phyloP scores from a whole-genome alignment of 2,113 vertebrate species.

The Tetraodon nigroviridis region DNA sequence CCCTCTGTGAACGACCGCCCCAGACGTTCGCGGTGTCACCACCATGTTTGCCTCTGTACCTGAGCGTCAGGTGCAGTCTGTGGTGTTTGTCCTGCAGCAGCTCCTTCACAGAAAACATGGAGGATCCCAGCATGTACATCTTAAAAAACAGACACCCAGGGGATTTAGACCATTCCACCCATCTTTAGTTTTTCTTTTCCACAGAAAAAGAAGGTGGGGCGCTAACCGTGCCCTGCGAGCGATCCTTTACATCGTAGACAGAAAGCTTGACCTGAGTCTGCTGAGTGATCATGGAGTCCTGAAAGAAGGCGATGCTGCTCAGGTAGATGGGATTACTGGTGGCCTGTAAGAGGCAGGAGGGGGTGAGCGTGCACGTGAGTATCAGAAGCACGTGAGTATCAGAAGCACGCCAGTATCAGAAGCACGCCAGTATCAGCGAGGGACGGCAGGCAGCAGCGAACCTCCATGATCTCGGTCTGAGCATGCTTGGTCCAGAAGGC shows the following conservation, averaged over 20 bases:
- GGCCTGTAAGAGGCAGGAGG: slow-evolving; percentile 71
- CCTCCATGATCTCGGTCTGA: slow-evolving; percentile 98
- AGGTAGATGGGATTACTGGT: slow-evolving; percentile 97
- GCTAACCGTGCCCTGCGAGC: slow-evolving; percentile 96
- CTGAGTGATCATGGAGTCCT: slow-evolving; percentile 95
- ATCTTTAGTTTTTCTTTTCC: neutral
- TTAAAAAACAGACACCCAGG: slow-evolving; percentile 44
- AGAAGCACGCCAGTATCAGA: too few relatives aligned
- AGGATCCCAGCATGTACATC: slow-evolving; percentile 97
- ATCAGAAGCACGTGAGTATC: too few relatives aligned
- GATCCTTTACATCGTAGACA: slow-evolving; percentile 96
- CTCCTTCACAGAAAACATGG: slow-evolving; percentile 90
- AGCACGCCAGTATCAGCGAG: too few relatives aligned
- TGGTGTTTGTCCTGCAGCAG: slow-evolving; percentile 91
- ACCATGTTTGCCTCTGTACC: slow-evolving; percentile 68
- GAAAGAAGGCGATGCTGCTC: slow-evolving; percentile 98
- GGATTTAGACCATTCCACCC: slow-evolving; percentile 8
- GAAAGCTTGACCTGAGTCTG: slow-evolving; percentile 98
- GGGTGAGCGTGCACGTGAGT: neutral
- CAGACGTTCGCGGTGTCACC: neutral
- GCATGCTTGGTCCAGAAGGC: slow-evolving; percentile 99
- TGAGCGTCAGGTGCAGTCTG: slow-evolving; percentile 88
- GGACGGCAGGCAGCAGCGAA: slow-evolving; percentile 38
- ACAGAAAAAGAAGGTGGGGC: neutral
- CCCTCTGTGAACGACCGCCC: neutral